These are phyloP conservation scores for Rhineura floridana DNA, from an alignment of 2,113 vertebrate genomes.

Conservation along the genomic window DNA sequence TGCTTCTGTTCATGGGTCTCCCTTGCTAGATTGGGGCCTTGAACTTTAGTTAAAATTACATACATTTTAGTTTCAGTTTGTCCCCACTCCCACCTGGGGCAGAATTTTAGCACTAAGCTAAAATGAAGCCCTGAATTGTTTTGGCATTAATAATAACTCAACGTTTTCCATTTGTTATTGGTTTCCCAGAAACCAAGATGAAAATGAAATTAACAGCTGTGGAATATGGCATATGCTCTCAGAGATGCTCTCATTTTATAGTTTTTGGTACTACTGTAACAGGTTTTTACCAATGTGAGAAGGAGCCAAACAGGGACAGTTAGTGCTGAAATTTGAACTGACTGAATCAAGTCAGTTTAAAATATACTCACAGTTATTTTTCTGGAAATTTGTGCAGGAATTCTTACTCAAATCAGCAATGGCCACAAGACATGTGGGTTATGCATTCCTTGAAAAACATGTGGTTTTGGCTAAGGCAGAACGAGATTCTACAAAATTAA, in stretches of 20 bases:
- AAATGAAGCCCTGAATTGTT: slow-evolving; percentile 38
- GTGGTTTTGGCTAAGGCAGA: background rate
- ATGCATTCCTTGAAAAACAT: background rate
- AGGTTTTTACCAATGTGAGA: background rate
- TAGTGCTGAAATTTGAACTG: background rate
- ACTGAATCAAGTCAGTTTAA: background rate
- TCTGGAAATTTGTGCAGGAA: background rate
- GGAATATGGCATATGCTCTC: background rate
- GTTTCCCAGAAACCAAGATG: slow-evolving; percentile 26
- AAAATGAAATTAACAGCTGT: slow-evolving; percentile 10
- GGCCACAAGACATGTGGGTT: background rate
- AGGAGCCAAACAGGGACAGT: background rate
- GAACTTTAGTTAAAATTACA: slow-evolving; percentile 1
- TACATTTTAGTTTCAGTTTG: slow-evolving; percentile 9
- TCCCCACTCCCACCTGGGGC: slow-evolving; percentile 17
- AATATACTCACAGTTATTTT: background rate
- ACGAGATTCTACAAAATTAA: background rate
- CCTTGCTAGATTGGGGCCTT: background rate
- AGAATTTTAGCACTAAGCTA: slow-evolving; percentile 21
- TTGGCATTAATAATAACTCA: background rate
- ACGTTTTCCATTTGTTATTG: background rate
- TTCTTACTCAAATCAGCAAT: slow-evolving; percentile 26
- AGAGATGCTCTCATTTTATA: background rate
- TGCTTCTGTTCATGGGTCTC: too few relatives aligned
- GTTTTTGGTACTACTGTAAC: background rate